These are phyloP conservation scores for Phalacrocorax pelagicus DNA, from an alignment of 2,113 vertebrate species.

Conservation along the genomic window DNA sequence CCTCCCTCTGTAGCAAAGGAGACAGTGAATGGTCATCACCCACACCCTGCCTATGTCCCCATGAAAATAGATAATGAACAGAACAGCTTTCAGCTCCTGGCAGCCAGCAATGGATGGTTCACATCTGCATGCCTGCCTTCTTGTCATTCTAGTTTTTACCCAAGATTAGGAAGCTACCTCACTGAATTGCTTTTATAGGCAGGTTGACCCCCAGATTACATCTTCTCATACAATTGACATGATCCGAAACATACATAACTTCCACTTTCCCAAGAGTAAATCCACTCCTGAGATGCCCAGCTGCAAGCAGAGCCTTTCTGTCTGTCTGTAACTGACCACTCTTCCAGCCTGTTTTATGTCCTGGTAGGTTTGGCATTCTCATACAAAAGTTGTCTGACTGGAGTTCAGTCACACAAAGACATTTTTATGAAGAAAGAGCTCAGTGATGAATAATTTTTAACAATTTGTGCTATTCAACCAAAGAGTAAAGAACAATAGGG, in stretches of 20 bases:
- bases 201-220: neutral
- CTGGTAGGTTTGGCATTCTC: neutral
- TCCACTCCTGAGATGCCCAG: neutral
- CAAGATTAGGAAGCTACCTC: neutral
- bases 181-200: neutral
- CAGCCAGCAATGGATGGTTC: neutral
- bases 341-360: neutral
- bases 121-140: neutral
- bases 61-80: neutral
- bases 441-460: neutral
- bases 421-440: neutral
- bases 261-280: neutral
- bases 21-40: neutral
- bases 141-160: neutral
- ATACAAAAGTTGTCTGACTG: neutral
- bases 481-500: neutral
- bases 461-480: rapidly evolving
- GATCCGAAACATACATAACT: neutral
- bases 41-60: neutral
- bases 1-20: neutral
- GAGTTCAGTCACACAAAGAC: neutral
- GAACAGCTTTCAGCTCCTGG: neutral
- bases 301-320: neutral
- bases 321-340: neutral
- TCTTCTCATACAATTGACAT: neutral